These are phyloP conservation scores for Lepeophtheirus salmonis DNA, from an alignment of 1,140 invertebrate genomes.

Conservation along the genomic window DNA sequence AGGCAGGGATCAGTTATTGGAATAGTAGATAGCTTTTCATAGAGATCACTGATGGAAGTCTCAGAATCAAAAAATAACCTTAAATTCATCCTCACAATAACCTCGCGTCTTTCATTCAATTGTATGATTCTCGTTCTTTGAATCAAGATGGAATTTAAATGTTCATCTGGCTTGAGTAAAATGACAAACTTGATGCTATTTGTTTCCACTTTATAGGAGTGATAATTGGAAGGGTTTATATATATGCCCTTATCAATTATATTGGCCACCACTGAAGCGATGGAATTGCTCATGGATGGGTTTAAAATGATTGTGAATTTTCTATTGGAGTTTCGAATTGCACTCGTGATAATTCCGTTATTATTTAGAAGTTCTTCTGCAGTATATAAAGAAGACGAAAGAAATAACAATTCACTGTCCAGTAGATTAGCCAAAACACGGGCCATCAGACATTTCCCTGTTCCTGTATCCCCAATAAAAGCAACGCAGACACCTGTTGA, in stretches of 20 bases:
- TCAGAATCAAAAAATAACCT: neutral
- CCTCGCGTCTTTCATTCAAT: neutral
- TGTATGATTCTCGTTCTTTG: neutral
- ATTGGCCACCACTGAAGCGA: neutral
- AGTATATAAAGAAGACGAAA: neutral
- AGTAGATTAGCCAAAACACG: neutral
- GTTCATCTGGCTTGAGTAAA: neutral
- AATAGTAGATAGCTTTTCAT: neutral
- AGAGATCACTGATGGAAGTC: neutral
- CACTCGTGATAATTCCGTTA: neutral
- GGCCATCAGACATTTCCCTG: neutral
- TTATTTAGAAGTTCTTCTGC: neutral
- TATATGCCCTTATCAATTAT: neutral
- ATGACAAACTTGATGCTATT: neutral
- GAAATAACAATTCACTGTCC: neutral
- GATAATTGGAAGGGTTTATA: neutral
- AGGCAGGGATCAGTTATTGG: neutral
- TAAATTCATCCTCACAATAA: neutral
- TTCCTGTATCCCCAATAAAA: neutral
- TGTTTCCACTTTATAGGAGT: neutral
- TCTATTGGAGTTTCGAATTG: neutral
- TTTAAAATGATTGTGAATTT: neutral
- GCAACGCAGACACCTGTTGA: neutral
- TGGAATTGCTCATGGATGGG: neutral
- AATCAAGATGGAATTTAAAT: neutral